A percentile compares a stretch with the other conserved stretches of the same genome.
These are phyloP conservation scores for Morpho achilles DNA, from an alignment of 2,888 invertebrate genomes.

Conservation along the genomic window DNA sequence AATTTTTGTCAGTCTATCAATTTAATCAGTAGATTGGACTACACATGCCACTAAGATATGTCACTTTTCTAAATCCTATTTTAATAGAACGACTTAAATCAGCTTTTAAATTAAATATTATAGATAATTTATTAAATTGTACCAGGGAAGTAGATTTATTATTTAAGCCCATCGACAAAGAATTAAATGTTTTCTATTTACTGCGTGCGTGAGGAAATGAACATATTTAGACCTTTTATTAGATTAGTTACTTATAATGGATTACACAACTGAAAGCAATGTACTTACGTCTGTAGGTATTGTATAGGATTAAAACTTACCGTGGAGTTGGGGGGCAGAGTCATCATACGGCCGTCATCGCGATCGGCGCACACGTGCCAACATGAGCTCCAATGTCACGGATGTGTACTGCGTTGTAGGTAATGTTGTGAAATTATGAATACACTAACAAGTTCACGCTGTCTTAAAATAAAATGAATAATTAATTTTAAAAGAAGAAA, in stretches of 20 bases:
- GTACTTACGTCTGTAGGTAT: constrained; percentile 4
- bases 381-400: constrained; percentile 11
- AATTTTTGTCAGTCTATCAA: too few relatives aligned
- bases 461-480: too few relatives aligned
- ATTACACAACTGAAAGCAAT: constrained; percentile 3
- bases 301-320: constrained; percentile 4
- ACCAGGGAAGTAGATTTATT: too few relatives aligned
- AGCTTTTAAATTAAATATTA: too few relatives aligned
- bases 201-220: constrained; percentile 1
- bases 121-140: too few relatives aligned
- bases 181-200: too few relatives aligned
- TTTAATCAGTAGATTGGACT: too few relatives aligned
- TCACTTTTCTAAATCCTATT: too few relatives aligned
- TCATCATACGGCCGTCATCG: constrained; percentile 38
- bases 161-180: too few relatives aligned
- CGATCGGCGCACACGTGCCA: constrained; percentile 50
- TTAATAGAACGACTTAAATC: too few relatives aligned
- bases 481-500: too few relatives aligned
- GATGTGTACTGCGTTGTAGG: constrained; percentile 2
- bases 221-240: constrained; percentile 8
- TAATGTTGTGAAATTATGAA: constrained; percentile 3
- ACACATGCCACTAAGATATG: too few relatives aligned
- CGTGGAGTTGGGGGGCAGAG: constrained; percentile 44
- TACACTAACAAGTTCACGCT: not conserved
- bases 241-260: constrained; percentile 7